A percentile compares a stretch with the other conserved stretches of the same genome.
Evolutionary conservation across 2,888 invertebrate species (phyloP).

Genomic region (Pollenia amentaria): DNA sequence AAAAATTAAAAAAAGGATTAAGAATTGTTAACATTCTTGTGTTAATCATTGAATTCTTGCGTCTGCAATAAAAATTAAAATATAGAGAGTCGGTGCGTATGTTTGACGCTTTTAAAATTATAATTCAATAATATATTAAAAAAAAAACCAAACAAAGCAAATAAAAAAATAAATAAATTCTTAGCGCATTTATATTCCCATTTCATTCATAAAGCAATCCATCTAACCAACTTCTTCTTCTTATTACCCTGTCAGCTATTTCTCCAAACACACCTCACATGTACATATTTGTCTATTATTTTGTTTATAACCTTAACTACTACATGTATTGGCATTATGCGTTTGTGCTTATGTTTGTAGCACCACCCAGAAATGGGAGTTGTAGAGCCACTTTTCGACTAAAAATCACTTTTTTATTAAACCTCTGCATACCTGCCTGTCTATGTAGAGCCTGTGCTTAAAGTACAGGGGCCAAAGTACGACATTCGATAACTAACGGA

Average conservation of each 20-base stretch:
- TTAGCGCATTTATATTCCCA: conserved; percentile 57
- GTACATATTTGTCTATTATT: conserved; percentile 8
- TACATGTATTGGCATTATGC: no score
- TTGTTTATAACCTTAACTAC: neutral
- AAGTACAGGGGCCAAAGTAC: no score
- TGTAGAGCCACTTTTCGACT: no score
- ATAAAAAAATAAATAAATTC: conserved; percentile 7
- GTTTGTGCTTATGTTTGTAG: no score
- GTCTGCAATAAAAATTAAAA: conserved; percentile 14
- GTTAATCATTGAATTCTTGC: conserved; percentile 19
- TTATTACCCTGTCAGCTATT: neutral
- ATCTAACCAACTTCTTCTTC: conserved; percentile 26
- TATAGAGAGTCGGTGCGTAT: conserved; percentile 6
- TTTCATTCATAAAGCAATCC: conserved; percentile 54
- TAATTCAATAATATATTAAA: conserved; percentile 29
- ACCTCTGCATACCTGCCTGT: no score
- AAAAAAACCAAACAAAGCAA: conserved; percentile 3
- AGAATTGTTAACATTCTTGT: conserved; percentile 38
- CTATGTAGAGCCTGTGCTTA: no score
- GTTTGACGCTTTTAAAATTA: conserved; percentile 61
- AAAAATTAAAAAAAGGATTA: conserved; percentile 52
- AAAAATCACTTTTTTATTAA: neutral
- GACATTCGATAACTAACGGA: no score
- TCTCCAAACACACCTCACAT: conserved; percentile 4
- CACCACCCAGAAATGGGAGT: no score